These are phyloP conservation scores for Tyria jacobaeae DNA, from an alignment of 2,888 invertebrate genomes.

Conservation along the genomic window DNA sequence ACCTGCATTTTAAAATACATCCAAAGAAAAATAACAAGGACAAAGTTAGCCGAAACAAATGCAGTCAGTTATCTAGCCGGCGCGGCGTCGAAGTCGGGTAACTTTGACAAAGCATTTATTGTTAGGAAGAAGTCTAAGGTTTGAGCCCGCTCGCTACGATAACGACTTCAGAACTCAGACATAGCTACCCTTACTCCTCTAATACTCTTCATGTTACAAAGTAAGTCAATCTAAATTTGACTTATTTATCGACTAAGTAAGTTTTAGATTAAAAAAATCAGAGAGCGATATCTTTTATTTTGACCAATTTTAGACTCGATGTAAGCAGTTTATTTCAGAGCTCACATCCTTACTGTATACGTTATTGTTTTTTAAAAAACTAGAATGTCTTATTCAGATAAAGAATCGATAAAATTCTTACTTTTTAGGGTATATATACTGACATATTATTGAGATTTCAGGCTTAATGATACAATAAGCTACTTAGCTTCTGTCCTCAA, in stretches of 20 bases:
- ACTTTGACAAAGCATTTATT: conserved; percentile 82
- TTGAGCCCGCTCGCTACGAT: conserved; percentile 62
- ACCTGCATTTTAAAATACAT: conserved; percentile 22
- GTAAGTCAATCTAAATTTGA: conserved; percentile 6
- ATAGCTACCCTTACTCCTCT: conserved; percentile 42
- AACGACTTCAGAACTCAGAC: conserved; percentile 74
- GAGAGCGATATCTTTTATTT: too few relatives aligned
- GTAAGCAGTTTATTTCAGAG: too few relatives aligned
- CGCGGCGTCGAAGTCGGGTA: conserved; percentile 51
- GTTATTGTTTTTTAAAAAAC: too few relatives aligned
- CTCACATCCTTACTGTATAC: too few relatives aligned
- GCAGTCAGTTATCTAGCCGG: conserved; percentile 70
- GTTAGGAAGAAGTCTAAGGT: conserved; percentile 67
- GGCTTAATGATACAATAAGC: too few relatives aligned
- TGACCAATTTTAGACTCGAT: too few relatives aligned
- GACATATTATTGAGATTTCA: too few relatives aligned
- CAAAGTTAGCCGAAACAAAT: conserved; percentile 68
- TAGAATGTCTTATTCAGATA: too few relatives aligned
- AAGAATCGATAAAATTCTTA: too few relatives aligned
- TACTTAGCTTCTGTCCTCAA: too few relatives aligned
- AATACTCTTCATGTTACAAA: conserved; percentile 41
- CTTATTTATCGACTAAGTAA: neutral
- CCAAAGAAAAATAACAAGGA: conserved; percentile 48
- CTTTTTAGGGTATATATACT: too few relatives aligned
- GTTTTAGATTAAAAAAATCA: too few relatives aligned